A percentile compares a stretch with the other conserved stretches of the same genome.
These are phyloP conservation scores for Eulemur mongoz DNA, from an alignment of 2,797 vertebrate genomes.

Conservation along the genomic window DNA sequence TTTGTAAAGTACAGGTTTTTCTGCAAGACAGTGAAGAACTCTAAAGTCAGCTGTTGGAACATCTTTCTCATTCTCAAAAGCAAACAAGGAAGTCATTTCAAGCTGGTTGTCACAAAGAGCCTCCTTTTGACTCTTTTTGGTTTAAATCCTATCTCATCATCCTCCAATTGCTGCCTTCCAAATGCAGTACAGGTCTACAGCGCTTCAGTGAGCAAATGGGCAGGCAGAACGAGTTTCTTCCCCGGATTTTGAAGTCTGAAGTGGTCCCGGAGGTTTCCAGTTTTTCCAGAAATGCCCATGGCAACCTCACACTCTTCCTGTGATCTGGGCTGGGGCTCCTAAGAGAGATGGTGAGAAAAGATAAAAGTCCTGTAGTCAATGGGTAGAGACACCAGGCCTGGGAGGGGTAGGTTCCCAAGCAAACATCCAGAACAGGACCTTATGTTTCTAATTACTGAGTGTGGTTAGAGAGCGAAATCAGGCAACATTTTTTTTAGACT, in stretches of 20 bases:
- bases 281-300: constrained; percentile 5
- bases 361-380: constrained; percentile 22
- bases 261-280: not conserved
- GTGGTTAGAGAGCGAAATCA: constrained; percentile 61
- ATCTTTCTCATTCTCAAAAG: not conserved
- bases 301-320: constrained; percentile 38
- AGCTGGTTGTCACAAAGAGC: not conserved
- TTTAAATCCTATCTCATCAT: constrained; percentile 11
- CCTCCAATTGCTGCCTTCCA: constrained; percentile 15
- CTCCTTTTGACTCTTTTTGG: not conserved
- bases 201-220: not conserved
- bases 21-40: not conserved
- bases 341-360: constrained; percentile 48
- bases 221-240: not conserved
- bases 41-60: not conserved
- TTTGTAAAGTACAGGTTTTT: constrained; percentile 5
- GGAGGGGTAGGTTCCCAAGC: constrained; percentile 21
- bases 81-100: not conserved
- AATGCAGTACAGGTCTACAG: not conserved
- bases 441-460: constrained; percentile 79
- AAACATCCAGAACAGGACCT: constrained; percentile 26
- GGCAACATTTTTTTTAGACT: constrained; percentile 46
- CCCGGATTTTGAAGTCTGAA: not conserved
- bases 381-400: not conserved
- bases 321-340: not conserved